Evolutionary conservation across 2,797 vertebrate genomes (phyloP), one percentile per base, ranked within the genome.

Genomic region (Alosa sapidissima): DNA sequence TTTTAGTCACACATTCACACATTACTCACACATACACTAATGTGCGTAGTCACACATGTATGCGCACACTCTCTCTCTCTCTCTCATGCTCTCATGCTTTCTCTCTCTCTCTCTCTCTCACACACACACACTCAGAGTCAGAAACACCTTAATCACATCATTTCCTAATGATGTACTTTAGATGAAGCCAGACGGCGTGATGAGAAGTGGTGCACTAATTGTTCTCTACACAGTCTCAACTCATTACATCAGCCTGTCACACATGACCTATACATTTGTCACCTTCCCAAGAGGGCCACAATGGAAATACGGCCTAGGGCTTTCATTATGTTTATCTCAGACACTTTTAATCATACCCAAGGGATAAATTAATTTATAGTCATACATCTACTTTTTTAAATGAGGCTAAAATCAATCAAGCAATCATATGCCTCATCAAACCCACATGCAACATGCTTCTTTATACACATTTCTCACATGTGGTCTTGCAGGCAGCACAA

Each of bases 81-180:
- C 0, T 55, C 6, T 55, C 54, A 16, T 16, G 1, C 54, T 55
- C 41, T 41, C 41, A 28, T 28, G 28, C 52, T 54, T 19, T 54
- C 33, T 14, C 45, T 16, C 65, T 47, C 51, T 28, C 86, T 55
- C 54, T 87, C 84, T 72, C 82, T 82, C 54, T 5, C 84, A 81
- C 62, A 78, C 52, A 62, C 78, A 24, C 65, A 81, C 81, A 28
- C 83, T 85, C 45, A 47, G 21, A 86, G 81, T 47, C 88, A 88
- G 86, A 85, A 88, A 85, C 85, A 82, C 85, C 36, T 47, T 19
- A 1, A 47, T 19, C 36, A 41, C 72, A 45, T 78, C 14, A 19
- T 7, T 41, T 45, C 1, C 41, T 78, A 41, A 41, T 78, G 72
- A 78, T 78, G 72, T 78, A 16, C 65, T 41, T 33, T 72, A 14